Conservation (phyloP, 2,888 invertebrate genomes). For the Apodemia zela region DNA sequence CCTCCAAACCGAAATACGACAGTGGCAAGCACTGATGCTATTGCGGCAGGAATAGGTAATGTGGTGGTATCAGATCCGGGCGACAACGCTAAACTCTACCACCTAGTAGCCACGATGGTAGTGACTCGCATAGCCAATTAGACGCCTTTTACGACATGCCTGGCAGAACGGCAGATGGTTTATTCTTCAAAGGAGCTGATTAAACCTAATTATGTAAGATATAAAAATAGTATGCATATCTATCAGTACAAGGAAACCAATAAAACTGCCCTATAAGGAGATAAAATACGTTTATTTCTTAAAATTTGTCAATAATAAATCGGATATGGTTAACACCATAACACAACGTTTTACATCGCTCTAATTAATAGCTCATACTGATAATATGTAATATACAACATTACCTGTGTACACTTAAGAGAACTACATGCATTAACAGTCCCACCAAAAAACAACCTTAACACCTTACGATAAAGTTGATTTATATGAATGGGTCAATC, state of each 20-base stretch:
- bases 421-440: constrained; percentile 26
- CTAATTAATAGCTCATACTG: constrained; percentile 27
- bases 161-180: no score
- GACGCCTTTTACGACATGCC: no score
- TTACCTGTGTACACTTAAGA: constrained; percentile 26
- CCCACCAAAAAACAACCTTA: constrained; percentile 23
- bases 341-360: constrained; percentile 25
- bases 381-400: constrained; percentile 41
- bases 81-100: no score
- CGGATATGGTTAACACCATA: constrained; percentile 55
- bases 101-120: no score
- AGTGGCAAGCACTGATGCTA: no score
- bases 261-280: constrained; percentile 59
- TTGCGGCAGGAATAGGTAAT: no score
- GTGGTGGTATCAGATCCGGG: no score
- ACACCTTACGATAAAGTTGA: constrained; percentile 20
- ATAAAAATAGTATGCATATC: no score
- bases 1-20: no score
- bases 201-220: no score
- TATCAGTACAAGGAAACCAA: constrained; percentile 36
- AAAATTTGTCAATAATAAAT: constrained; percentile 69
- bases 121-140: no score
- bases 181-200: no score
- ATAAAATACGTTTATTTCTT: constrained; percentile 76
- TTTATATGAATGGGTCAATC: constrained; percentile 32